phyloP scores from a whole-genome alignment of 2,797 vertebrate species.

The Calcarius lapponicus region DNA sequence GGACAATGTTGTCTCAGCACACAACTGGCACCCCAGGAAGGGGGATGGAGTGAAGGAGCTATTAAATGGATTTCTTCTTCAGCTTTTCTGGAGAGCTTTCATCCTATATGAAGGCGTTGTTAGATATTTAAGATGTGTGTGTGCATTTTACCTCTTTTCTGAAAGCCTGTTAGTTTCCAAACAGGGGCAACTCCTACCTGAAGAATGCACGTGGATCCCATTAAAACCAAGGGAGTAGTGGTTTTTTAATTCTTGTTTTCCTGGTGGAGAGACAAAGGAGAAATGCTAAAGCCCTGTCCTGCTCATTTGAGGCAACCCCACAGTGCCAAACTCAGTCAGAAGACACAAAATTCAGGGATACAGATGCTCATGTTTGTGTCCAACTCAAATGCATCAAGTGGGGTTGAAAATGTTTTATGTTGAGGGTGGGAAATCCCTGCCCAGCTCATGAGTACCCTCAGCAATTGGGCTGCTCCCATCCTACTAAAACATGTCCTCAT shows the following conservation, averaged over 20 bases:
- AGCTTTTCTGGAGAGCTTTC: neutral
- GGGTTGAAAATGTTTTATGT: neutral
- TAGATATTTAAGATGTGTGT: neutral
- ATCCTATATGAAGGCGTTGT: neutral
- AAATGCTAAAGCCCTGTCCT: neutral
- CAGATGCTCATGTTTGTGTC: fast-evolving
- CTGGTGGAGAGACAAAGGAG: neutral
- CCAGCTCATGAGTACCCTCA: neutral
- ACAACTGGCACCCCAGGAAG: neutral
- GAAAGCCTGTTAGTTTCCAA: neutral
- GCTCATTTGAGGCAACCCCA: neutral
- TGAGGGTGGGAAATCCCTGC: neutral
- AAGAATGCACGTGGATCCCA: neutral
- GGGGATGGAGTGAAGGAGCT: neutral
- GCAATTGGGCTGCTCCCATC: neutral
- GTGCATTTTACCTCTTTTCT: neutral
- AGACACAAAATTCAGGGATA: neutral
- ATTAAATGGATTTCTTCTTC: slow-evolving; percentile 18
- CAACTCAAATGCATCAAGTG: neutral
- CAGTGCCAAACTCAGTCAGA: neutral
- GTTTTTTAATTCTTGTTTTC: neutral
- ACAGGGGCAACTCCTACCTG: neutral
- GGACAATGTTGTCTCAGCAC: slow-evolving; percentile 15
- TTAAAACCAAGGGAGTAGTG: neutral
- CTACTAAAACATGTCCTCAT: fast-evolving